Evolutionary conservation across 2,888 invertebrate genomes (phyloP), one percentile per base, ranked within the genome.

Genomic region (Lasioglossum calceatum): DNA sequence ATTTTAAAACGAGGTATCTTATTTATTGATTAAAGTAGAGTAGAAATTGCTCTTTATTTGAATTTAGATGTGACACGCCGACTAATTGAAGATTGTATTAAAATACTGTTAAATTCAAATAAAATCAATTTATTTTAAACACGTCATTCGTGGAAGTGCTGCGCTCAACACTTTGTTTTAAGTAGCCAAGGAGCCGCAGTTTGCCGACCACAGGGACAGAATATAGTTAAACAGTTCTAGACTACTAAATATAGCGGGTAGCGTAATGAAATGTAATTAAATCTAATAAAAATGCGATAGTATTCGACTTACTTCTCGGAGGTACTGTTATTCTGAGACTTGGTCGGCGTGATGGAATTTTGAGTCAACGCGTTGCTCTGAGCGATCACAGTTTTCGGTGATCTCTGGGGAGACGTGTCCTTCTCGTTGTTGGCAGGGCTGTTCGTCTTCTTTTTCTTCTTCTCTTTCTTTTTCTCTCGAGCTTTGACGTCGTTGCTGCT

Each of bases 401-500:
- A 90, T 81, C 93, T 91, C 71, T 94, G 93, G 1, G 94, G 93
- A 54, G 94, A 93, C 32, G 92, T 88, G 83, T 95, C 94, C 87
- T 95, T 94, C 50, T 93, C 93, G 75, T 91, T 93, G 79, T 84
- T 92, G 39, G 82, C 91, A 19, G 91, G 90, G 84, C 92, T 93
- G 36, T 44, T 85, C 2, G 67, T 47, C 89, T 96, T 96, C 93
- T 96, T 96, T 93, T 96, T 97, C 92, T 97, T 97, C 93, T 97
- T 97, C 89, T 97, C 97, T 92, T 97, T 97, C 89, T 97, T 96
- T 92, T 96, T 97, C 79, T 97, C 97, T 84, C 97, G 97, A 61
- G 97, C 96, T 94, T 98, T 98, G 82, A 97, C 97, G 93, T 98
- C 98, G 87, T 97, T 98, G 91, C 98, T 98, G 74, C 98, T 98